phyloP scores from a whole-genome alignment of 2,888 invertebrate species.

The Imbricaverruca yamaguchii region DNA sequence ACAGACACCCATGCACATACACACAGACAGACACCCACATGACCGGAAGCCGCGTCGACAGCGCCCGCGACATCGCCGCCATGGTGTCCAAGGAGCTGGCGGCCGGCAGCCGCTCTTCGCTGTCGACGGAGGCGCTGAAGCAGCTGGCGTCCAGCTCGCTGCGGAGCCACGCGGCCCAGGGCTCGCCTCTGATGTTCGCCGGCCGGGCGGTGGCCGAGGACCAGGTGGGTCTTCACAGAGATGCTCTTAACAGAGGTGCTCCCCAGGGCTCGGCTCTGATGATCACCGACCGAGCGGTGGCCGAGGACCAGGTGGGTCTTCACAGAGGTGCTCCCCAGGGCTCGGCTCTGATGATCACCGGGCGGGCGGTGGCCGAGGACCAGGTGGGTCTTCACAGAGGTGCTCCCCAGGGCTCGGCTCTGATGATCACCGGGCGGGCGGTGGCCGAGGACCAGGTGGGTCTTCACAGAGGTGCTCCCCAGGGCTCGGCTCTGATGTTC shows the following conservation, averaged over 20 bases:
- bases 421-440: not conserved
- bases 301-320: not conserved
- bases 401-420: not conserved
- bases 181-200: not conserved
- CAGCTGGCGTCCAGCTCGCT: not conserved
- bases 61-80: not conserved
- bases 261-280: not conserved
- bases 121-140: not conserved
- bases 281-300: not conserved
- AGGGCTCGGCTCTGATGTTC: not conserved
- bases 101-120: not conserved
- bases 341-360: not conserved
- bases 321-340: too few relatives aligned
- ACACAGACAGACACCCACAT: too few relatives aligned
- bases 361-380: slow-evolving; percentile 5
- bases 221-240: not conserved
- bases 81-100: not conserved
- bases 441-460: slow-evolving; percentile 10
- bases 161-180: not conserved
- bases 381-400: not conserved
- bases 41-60: not conserved
- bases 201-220: slow-evolving; percentile 11
- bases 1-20: too few relatives aligned
- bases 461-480: too few relatives aligned
- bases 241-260: too few relatives aligned